Evolutionary conservation across 2,113 vertebrate genomes (phyloP).

Genomic region (Nibea coibor): DNA sequence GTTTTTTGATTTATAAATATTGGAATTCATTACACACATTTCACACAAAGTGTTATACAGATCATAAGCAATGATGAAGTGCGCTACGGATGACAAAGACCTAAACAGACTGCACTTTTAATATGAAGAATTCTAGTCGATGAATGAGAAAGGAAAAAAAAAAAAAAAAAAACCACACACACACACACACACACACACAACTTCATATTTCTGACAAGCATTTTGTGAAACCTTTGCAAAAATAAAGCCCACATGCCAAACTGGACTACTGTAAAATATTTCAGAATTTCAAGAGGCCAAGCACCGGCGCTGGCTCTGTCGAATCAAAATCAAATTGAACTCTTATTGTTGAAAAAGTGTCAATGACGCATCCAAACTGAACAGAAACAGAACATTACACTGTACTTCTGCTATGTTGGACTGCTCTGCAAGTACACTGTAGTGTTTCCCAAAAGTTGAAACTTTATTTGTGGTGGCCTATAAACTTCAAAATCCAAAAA

Average conservation of each 20-base stretch:
- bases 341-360: not conserved
- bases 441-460: conserved; percentile 16
- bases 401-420: conserved; percentile 14
- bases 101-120: conserved; percentile 10
- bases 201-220: not conserved
- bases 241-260: conserved; percentile 33
- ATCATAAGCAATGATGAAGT: conserved; percentile 29
- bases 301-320: not conserved
- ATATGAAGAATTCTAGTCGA: not conserved
- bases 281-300: conserved; percentile 1
- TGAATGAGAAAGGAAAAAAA: not conserved
- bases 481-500: not conserved
- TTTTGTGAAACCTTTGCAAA: conserved; percentile 28
- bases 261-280: not conserved
- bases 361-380: not conserved
- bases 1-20: conserved; percentile 45
- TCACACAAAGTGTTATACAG: conserved; percentile 30
- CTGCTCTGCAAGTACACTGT: conserved; percentile 20
- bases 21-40: conserved; percentile 42
- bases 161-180: too few species aligned
- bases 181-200: not conserved
- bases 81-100: conserved; percentile 36
- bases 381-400: conserved; percentile 11
- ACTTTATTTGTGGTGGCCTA: conserved; percentile 17
- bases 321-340: not conserved